Evolutionary conservation across 1,140 invertebrate species (phyloP), one percentile per base, ranked within the genome.

Genomic region (Caligus rogercresseyi): DNA sequence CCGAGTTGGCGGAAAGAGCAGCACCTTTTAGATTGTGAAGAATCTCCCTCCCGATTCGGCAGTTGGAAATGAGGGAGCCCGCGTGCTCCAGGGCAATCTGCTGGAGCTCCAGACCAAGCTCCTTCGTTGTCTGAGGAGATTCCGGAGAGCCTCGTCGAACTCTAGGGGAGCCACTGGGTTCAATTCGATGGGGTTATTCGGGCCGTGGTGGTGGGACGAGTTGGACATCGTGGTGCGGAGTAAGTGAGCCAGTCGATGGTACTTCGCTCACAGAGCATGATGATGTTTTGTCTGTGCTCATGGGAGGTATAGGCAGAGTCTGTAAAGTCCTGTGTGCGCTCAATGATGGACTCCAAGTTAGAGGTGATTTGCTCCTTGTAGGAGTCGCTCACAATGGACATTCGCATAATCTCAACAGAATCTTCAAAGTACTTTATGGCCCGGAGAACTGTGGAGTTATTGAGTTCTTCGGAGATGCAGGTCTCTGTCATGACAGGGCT

Each of bases 231-330:
- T 87, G 64, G 86, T 80, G 68, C 87, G 80, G 52, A 95, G 77
- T 23, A 95, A 79, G 69, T 88, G 83, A 72, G 89, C 86, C 56
- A 93, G 76, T 93, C 86, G 64, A 86, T 78, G 70, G 85, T 85
- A 65, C 85, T 82, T 65, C 86, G 79, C 74, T 95, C 89, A 70
- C 85, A 87, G n/a, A 91, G 79, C 52, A 89, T 77, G 0, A 96
- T 76, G 68, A 97, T 93, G 71, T 88, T 88, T 75, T 98, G 91
- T 59, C 94, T 79, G 74, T 97, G 89, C 69, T 96, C 89, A 75
- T 98, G 92, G 68, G 83, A 87, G 26, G 94, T 98, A 74, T 98
- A 98, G 60, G 94, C 90, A 62, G 93, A 98, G 75, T 99, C 94
- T 13, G 95, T 98, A 75, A 98, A 98, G 74, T 98, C 95, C 75